phyloP scores from a whole-genome alignment of 2,888 invertebrate genomes.

The Caenorhabditis angaria region DNA sequence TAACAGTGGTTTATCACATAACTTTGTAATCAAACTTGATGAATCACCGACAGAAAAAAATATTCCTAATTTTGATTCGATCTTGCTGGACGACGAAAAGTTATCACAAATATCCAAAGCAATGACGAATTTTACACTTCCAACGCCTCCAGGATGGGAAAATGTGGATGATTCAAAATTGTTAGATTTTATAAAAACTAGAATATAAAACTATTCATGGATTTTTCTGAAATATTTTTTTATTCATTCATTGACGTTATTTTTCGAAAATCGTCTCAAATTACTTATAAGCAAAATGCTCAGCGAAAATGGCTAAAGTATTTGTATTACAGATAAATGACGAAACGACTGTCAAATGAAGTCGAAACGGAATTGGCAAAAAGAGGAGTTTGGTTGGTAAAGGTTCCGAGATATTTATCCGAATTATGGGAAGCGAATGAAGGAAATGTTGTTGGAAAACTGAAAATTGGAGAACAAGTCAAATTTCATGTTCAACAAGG shows the following conservation, averaged over 20 bases:
- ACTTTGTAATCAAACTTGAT: conserved; percentile 15
- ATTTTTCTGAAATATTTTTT: conserved; percentile 3
- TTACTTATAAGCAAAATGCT: conserved; percentile 14
- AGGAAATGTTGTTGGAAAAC: conserved; percentile 56
- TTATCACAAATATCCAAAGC: conserved; percentile 35
- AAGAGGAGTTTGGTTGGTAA: conserved; percentile 69
- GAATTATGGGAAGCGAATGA: conserved; percentile 62
- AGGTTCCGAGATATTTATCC: conserved; percentile 65
- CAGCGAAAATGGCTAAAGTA: neutral
- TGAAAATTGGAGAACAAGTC: conserved; percentile 7
- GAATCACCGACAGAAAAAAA: too few relatives aligned
- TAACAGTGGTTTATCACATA: conserved; percentile 24
- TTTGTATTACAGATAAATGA: neutral
- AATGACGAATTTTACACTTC: conserved; percentile 44
- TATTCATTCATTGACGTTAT: conserved; percentile 3
- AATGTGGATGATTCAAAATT: conserved; percentile 44
- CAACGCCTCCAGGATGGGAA: conserved; percentile 52
- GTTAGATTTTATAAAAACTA: conserved; percentile 25
- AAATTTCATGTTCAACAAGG: conserved; percentile 28
- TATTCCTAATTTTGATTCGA: neutral
- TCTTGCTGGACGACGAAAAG: conserved; percentile 3
- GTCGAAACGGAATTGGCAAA: conserved; percentile 62
- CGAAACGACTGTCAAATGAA: conserved; percentile 25
- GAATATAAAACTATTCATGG: conserved; percentile 10
- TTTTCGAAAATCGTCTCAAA: neutral